A percentile compares a stretch with the other conserved stretches of the same genome.
phyloP scores from a whole-genome alignment of 2,113 vertebrate genomes.

The Conger conger region DNA sequence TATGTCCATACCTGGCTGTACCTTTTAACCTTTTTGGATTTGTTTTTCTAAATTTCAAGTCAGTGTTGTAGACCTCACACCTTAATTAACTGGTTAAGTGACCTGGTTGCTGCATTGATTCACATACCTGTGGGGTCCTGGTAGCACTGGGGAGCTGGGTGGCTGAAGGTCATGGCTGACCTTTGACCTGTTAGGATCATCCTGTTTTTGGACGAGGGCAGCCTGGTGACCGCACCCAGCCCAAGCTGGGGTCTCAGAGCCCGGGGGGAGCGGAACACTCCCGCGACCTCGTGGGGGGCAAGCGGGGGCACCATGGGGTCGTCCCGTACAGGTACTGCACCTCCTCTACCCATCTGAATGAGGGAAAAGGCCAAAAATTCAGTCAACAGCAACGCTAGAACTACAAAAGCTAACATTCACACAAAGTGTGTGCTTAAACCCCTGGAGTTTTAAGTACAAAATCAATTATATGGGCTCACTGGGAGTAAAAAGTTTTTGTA shows the following conservation, averaged over 20 bases:
- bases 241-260: constrained; percentile 87
- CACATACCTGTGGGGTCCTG: constrained; percentile 78
- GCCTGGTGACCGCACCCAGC: constrained; percentile 80
- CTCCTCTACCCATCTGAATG: constrained; percentile 25
- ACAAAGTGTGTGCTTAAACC: background rate
- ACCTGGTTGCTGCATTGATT: background rate
- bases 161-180: constrained; percentile 67
- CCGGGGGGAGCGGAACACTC: constrained; percentile 82
- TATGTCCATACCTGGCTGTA: too few relatives aligned
- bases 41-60: too few relatives aligned
- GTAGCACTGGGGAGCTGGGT: constrained; percentile 66
- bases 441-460: background rate
- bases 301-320: constrained; percentile 33
- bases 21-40: too few relatives aligned
- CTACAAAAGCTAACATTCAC: background rate
- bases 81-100: too few relatives aligned
- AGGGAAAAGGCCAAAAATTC: too few relatives aligned
- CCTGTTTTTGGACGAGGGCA: constrained; percentile 81
- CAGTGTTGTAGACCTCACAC: too few relatives aligned
- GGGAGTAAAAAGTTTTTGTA: background rate
- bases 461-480: background rate
- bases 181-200: constrained; percentile 79
- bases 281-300: constrained; percentile 55
- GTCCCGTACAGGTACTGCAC: constrained; percentile 11
- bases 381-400: background rate